Percentiles rank a stretch among this genome's conserved stretches.
These are phyloP conservation scores for Trachelipus rathkii DNA, from an alignment of 1,140 invertebrate genomes.

Conservation along the genomic window DNA sequence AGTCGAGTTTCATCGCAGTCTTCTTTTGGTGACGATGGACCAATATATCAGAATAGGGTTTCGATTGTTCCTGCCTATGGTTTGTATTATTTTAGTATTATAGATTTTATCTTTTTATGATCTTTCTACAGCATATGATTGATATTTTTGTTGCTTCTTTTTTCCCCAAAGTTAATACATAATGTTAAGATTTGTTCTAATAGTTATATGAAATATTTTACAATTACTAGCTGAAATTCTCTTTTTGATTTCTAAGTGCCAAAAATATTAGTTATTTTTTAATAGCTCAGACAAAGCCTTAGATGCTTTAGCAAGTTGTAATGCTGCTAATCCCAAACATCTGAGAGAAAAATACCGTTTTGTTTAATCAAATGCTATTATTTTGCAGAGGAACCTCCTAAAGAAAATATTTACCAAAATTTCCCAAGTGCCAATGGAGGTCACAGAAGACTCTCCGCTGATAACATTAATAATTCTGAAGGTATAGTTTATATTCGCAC, in stretches of 20 bases:
- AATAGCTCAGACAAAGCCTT: no score
- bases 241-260: no score
- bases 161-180: no score
- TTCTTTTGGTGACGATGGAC: constrained; percentile 41
- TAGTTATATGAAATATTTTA: no score
- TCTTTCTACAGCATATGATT: no score
- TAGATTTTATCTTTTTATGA: no score
- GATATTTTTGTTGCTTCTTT: no score
- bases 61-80: constrained; percentile 44
- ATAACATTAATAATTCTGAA: constrained; percentile 38
- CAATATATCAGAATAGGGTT: constrained; percentile 45
- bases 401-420: constrained; percentile 36
- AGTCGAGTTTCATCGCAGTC: constrained; percentile 27
- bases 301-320: no score
- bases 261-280: no score
- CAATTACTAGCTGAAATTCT: no score
- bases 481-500: constrained; percentile 18
- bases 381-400: constrained; percentile 28
- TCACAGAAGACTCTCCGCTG: constrained; percentile 31
- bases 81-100: constrained; percentile 7
- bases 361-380: not conserved
- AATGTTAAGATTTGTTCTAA: no score
- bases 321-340: no score
- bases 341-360: not conserved
- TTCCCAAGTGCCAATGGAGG: constrained; percentile 36